A percentile compares a stretch with the other conserved stretches of the same genome.
Conservation (phyloP, 2,888 invertebrate species). For the Hypsopygia costalis region DNA sequence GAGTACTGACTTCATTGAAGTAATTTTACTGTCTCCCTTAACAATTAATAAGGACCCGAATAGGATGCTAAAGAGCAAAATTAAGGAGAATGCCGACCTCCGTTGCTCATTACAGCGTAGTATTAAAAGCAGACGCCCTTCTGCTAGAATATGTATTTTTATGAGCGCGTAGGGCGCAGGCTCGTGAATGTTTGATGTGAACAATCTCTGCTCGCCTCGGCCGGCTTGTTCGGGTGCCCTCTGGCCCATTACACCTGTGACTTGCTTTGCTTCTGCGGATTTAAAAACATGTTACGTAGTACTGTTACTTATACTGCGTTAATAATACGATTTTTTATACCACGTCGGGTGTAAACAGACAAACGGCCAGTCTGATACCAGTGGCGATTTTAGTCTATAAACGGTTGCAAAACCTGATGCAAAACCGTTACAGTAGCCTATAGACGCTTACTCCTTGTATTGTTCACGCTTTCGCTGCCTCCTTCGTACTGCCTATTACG, state of each 20-base stretch:
- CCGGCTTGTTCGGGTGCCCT: slow-evolving; percentile 20
- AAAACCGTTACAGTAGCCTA: too few species aligned
- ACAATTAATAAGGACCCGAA: slow-evolving; percentile 63
- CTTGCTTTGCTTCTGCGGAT: background rate
- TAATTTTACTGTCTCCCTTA: slow-evolving; percentile 4
- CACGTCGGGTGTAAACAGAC: too few species aligned
- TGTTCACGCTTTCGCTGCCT: too few species aligned
- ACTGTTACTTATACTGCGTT: too few species aligned
- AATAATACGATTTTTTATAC: too few species aligned
- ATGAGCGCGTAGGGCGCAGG: slow-evolving; percentile 56
- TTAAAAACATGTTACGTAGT: too few species aligned
- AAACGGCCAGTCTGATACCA: too few species aligned
- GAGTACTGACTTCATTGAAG: background rate
- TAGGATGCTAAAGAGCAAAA: slow-evolving; percentile 63
- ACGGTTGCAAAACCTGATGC: too few species aligned
- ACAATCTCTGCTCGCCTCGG: slow-evolving; percentile 55
- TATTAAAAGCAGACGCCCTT: slow-evolving; percentile 72
- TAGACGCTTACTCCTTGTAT: too few species aligned
- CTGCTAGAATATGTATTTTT: slow-evolving; percentile 78
- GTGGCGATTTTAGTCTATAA: too few species aligned
- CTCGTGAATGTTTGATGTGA: slow-evolving; percentile 72
- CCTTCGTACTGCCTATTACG: too few species aligned
- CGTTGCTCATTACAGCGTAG: slow-evolving; percentile 63
- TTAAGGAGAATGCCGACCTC: slow-evolving; percentile 71
- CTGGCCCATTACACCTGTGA: slow-evolving; percentile 32